Percentiles rank a stretch among this genome's conserved stretches.
These are phyloP conservation scores for Drosophila dunni DNA, from an alignment of 1,140 invertebrate species.

Conservation along the genomic window DNA sequence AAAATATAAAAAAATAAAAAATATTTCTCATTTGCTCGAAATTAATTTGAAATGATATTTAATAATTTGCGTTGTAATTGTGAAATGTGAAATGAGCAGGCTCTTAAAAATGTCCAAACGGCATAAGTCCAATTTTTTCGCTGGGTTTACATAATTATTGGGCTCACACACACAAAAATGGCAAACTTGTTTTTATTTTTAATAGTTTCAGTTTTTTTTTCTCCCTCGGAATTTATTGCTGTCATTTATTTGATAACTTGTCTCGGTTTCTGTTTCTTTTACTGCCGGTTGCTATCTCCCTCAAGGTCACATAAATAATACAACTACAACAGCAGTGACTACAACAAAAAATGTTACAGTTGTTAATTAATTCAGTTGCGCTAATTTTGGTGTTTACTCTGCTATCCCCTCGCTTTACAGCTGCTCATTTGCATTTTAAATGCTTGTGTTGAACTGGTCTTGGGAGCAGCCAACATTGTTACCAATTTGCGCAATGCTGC, in stretches of 20 bases:
- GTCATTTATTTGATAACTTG: slow-evolving; percentile 37
- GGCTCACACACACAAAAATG: slow-evolving; percentile 48
- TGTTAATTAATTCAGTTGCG: slow-evolving; percentile 82
- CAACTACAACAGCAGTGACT: slow-evolving; percentile 30
- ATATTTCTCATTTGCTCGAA: slow-evolving; percentile 34
- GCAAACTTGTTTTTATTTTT: slow-evolving; percentile 49
- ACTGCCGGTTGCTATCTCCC: slow-evolving; percentile 41
- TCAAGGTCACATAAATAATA: slow-evolving; percentile 72
- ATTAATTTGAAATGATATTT: slow-evolving; percentile 76
- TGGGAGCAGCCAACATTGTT: slow-evolving; percentile 29
- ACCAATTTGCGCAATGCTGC: slow-evolving; percentile 63
- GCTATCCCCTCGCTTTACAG: slow-evolving; percentile 21
- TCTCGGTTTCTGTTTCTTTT: slow-evolving; percentile 19
- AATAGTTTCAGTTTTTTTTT: neutral
- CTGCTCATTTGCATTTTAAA: slow-evolving; percentile 58
- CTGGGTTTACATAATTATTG: slow-evolving; percentile 63
- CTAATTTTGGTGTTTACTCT: slow-evolving; percentile 58
- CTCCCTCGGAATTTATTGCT: slow-evolving; percentile 49
- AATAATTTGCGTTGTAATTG: slow-evolving; percentile 68
- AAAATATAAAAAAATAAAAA: slow-evolving; percentile 9
- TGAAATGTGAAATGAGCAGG: slow-evolving; percentile 62
- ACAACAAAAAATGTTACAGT: slow-evolving; percentile 64
- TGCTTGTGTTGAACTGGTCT: slow-evolving; percentile 32
- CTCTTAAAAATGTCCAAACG: slow-evolving; percentile 35
- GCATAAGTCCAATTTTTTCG: slow-evolving; percentile 16